These are phyloP conservation scores for Chaetophractus vellerosus DNA, from an alignment of 2,797 vertebrate genomes.

Conservation along the genomic window DNA sequence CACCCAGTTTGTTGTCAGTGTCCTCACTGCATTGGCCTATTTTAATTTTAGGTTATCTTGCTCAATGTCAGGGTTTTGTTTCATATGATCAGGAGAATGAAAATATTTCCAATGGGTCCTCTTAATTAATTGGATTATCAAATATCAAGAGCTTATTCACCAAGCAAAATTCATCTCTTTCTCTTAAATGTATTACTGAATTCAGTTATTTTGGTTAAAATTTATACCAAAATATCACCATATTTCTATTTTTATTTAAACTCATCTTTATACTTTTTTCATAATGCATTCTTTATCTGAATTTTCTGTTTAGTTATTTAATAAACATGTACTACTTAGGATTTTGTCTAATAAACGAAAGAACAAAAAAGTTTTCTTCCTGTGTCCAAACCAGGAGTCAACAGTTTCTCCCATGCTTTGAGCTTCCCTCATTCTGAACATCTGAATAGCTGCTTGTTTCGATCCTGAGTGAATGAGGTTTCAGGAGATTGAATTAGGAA, in stretches of 20 bases:
- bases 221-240: not conserved
- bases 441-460: slow-evolving; percentile 45
- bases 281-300: not conserved
- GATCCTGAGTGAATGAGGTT: not conserved
- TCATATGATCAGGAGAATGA: not conserved
- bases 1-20: not conserved
- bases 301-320: not conserved
- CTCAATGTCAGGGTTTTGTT: not conserved
- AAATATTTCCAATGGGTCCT: not conserved
- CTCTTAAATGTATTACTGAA: not conserved
- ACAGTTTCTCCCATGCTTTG: not conserved
- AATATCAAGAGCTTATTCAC: not conserved
- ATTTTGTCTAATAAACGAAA: no score
- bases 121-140: not conserved
- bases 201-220: slow-evolving; percentile 1
- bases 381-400: not conserved
- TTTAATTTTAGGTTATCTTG: not conserved
- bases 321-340: not conserved
- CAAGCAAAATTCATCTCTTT: not conserved
- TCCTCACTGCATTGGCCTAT: not conserved
- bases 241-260: not conserved
- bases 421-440: not conserved
- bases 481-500: no score
- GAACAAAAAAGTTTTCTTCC: not conserved
- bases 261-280: not conserved